A percentile compares a stretch with the other conserved stretches of the same genome.
Conservation (phyloP, 2,797 vertebrate genomes). For the Erethizon dorsatum region DNA sequence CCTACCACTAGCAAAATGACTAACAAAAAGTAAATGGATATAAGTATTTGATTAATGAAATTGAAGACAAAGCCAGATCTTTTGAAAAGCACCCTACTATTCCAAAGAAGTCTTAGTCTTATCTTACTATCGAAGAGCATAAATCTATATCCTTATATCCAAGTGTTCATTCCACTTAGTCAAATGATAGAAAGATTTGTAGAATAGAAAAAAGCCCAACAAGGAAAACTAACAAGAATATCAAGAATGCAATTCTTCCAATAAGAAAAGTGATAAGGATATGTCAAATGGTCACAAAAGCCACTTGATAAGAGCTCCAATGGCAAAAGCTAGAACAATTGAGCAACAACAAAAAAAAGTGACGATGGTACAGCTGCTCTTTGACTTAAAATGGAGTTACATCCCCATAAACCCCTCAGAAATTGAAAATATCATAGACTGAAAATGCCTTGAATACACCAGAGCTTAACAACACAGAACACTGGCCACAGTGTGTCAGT, state of each 20-base stretch:
- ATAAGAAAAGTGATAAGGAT: background rate
- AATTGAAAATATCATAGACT: background rate
- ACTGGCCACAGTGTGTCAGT: background rate
- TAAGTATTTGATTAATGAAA: constrained; percentile 31
- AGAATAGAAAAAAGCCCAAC: background rate
- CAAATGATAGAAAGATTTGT: background rate
- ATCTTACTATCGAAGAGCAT: background rate
- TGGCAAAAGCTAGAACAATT: background rate
- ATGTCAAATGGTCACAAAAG: constrained; percentile 51
- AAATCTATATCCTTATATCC: background rate
- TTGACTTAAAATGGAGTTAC: background rate
- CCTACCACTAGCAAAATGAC: constrained; percentile 5
- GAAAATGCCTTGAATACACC: background rate
- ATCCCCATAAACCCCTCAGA: background rate
- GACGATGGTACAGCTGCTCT: background rate
- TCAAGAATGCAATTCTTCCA: constrained; percentile 25
- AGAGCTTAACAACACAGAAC: background rate
- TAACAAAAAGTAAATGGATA: background rate
- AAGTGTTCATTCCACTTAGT: constrained; percentile 20
- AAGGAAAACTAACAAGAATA: constrained; percentile 58
- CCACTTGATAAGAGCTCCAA: background rate
- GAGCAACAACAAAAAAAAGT: constrained; percentile 37
- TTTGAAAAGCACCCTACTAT: constrained; percentile 42
- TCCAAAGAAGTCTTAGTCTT: background rate
- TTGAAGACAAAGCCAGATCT: background rate